A percentile compares a stretch with the other conserved stretches of the same genome.
Conservation (phyloP, 2,113 vertebrate genomes). For the Plectropomus leopardus region DNA sequence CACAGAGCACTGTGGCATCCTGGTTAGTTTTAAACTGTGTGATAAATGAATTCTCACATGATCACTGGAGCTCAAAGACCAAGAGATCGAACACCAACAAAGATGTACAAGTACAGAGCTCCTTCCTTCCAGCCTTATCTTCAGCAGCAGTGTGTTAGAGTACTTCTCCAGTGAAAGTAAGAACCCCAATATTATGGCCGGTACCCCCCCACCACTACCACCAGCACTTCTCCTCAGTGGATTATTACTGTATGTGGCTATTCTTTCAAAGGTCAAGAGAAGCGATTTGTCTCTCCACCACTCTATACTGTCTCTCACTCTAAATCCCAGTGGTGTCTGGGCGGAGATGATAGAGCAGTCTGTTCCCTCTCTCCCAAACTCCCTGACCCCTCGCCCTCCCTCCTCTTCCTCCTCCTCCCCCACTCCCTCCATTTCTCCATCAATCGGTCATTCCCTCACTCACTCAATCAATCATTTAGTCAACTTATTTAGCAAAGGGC, state of each 20-base stretch:
- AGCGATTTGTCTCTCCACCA: constrained; percentile 65
- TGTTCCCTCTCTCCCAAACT: constrained; percentile 43
- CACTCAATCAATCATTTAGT: constrained; percentile 30
- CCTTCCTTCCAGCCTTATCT: constrained; percentile 47
- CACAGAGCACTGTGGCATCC: constrained; percentile 9
- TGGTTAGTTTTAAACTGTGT: constrained; percentile 38
- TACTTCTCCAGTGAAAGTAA: constrained; percentile 45
- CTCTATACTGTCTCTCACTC: constrained; percentile 59
- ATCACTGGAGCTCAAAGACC: constrained; percentile 28
- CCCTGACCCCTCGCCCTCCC: constrained; percentile 22
- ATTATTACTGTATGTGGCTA: constrained; percentile 74
- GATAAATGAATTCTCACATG: constrained; percentile 46
- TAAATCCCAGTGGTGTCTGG: constrained; percentile 74
- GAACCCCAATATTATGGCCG: constrained; percentile 50
- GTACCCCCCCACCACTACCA: too few relatives aligned
- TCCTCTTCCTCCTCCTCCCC: not conserved
- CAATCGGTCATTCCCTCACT: constrained; percentile 9
- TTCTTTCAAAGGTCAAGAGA: constrained; percentile 80
- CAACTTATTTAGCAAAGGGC: constrained; percentile 3
- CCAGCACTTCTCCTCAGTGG: constrained; percentile 43
- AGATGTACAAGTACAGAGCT: constrained; percentile 27
- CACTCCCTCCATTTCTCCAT: constrained; percentile 7
- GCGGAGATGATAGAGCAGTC: constrained; percentile 67
- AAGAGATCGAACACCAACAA: constrained; percentile 23
- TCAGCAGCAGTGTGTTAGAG: constrained; percentile 39